phyloP scores from a whole-genome alignment of 2,797 vertebrate species.

The Sarcophilus harrisii region DNA sequence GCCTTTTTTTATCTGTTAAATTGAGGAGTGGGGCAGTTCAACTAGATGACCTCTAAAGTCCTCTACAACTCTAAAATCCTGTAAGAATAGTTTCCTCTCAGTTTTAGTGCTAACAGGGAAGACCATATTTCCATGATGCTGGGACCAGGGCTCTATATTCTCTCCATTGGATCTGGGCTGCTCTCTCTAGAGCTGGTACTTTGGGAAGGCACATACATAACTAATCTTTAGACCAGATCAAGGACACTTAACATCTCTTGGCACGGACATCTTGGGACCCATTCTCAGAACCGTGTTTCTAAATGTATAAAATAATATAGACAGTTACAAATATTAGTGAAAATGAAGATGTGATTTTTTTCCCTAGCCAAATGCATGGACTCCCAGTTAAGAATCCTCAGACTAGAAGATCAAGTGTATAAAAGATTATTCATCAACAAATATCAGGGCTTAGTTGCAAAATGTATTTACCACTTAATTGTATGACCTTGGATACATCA shows the following conservation, averaged over 20 bases:
- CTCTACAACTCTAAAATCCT: not conserved
- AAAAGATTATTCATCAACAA: not conserved
- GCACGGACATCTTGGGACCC: no score
- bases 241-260: no score
- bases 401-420: not conserved
- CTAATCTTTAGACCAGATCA: no score
- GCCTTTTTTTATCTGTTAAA: not conserved
- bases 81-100: not conserved
- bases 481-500: not conserved
- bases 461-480: not conserved
- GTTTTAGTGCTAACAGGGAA: not conserved
- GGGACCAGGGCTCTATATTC: not conserved
- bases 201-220: not conserved
- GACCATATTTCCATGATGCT: no score
- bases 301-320: not conserved
- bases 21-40: not conserved
- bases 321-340: not conserved
- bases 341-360: not conserved
- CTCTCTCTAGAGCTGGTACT: not conserved
- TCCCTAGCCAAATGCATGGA: not conserved
- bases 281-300: no score
- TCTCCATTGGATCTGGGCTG: not conserved
- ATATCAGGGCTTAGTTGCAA: not conserved
- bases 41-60: not conserved
- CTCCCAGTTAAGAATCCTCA: not conserved